phyloP scores from a whole-genome alignment of 2,888 invertebrate genomes.

The Psococerastis gibbosa region DNA sequence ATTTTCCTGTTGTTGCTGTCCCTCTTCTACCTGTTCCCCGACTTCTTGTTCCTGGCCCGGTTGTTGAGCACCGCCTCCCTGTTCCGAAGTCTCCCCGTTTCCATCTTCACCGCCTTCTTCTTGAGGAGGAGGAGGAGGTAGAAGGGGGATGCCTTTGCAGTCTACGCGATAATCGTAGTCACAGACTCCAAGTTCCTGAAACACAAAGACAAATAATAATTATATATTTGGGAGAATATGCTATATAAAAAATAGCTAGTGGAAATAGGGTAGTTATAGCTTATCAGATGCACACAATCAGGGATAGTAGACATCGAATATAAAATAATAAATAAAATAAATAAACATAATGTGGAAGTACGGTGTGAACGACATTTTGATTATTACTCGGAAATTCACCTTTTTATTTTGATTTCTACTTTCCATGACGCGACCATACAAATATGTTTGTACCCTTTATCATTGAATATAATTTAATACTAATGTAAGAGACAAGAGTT shows the following conservation, averaged over 20 bases:
- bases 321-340: too few species aligned
- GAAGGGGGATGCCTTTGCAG: constrained; percentile 27
- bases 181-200: constrained; percentile 40
- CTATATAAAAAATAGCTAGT: background rate
- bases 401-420: too few species aligned
- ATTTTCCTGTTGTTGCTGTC: background rate
- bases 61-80: background rate
- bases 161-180: constrained; percentile 41
- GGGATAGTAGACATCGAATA: too few species aligned
- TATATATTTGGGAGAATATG: background rate
- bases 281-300: too few species aligned
- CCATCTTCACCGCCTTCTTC: constrained; percentile 1
- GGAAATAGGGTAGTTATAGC: too few species aligned
- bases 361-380: too few species aligned
- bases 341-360: too few species aligned
- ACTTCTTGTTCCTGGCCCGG: background rate
- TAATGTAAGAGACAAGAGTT: too few species aligned
- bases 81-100: background rate
- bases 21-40: background rate
- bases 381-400: too few species aligned
- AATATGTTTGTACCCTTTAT: too few species aligned
- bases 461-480: too few species aligned
- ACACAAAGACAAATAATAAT: constrained; percentile 16
- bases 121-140: constrained; percentile 15
- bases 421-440: too few species aligned